Percentiles rank a stretch among this genome's conserved stretches.
These are phyloP conservation scores for Dermatophagoides farinae DNA, from an alignment of 1,140 invertebrate species.

Conservation along the genomic window DNA sequence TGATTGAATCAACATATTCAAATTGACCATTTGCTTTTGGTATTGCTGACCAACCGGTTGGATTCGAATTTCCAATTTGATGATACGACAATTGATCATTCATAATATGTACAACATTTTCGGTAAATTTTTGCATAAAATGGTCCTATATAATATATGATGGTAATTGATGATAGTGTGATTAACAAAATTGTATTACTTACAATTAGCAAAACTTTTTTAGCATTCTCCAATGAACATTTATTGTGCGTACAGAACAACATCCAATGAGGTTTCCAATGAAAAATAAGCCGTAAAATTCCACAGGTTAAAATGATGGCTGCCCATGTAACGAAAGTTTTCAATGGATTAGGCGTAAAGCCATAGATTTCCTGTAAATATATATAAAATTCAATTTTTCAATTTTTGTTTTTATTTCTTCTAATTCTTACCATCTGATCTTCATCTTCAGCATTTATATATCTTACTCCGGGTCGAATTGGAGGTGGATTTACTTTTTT, in stretches of 20 bases:
- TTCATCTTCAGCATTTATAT: slow-evolving; percentile 40
- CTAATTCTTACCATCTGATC: slow-evolving; percentile 42
- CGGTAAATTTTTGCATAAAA: slow-evolving; percentile 12
- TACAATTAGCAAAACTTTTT: slow-evolving; percentile 49
- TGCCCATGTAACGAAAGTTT: slow-evolving; percentile 36
- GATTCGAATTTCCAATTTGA: background rate
- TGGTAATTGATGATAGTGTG: background rate
- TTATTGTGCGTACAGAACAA: slow-evolving; percentile 46
- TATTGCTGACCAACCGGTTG: background rate
- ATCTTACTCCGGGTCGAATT: slow-evolving; percentile 23
- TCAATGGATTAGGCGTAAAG: slow-evolving; percentile 33
- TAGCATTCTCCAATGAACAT: slow-evolving; percentile 45
- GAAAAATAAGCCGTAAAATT: slow-evolving; percentile 51
- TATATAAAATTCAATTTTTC: too few relatives aligned
- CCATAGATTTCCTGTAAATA: slow-evolving; percentile 38
- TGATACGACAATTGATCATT: slow-evolving; percentile 4
- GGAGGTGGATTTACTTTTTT: slow-evolving; percentile 15
- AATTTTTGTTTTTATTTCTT: too few relatives aligned
- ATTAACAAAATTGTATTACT: background rate
- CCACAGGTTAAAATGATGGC: slow-evolving; percentile 45
- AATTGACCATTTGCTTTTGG: slow-evolving; percentile 7
- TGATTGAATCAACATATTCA: slow-evolving; percentile 36
- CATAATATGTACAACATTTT: background rate
- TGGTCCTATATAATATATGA: slow-evolving; percentile 1
- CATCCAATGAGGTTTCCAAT: slow-evolving; percentile 63